Conservation (phyloP, 2,113 vertebrate genomes). For the Poeciliopsis turrubarensis region DNA sequence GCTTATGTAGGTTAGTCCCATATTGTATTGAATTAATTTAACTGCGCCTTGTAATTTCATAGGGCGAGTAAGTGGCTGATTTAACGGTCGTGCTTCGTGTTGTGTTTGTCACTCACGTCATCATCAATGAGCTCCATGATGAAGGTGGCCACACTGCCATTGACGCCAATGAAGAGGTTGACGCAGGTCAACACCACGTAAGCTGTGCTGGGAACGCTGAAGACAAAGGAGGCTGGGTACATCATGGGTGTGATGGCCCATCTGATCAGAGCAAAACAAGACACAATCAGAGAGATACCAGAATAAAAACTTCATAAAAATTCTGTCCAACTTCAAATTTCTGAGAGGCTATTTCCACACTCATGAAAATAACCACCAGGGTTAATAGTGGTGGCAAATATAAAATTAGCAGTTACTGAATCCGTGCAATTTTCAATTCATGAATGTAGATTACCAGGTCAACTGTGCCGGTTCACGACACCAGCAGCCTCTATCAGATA, state of each 20-base stretch:
- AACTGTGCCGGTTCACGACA: slow-evolving; percentile 9
- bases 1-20: too few species aligned
- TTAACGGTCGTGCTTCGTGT: background rate
- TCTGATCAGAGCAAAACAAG: slow-evolving; percentile 64
- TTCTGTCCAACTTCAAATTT: background rate
- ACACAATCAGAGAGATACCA: background rate
- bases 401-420: slow-evolving; percentile 11
- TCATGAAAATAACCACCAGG: slow-evolving; percentile 19
- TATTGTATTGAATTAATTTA: too few species aligned
- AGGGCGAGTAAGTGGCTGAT: too few species aligned
- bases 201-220: slow-evolving; percentile 95
- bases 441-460: slow-evolving; percentile 32
- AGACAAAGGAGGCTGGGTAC: slow-evolving; percentile 97
- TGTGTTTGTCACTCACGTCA: slow-evolving; percentile 78
- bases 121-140: slow-evolving; percentile 93
- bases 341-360: slow-evolving; percentile 10
- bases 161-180: slow-evolving; percentile 98
- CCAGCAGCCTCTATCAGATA: slow-evolving; percentile 26
- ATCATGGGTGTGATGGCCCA: slow-evolving; percentile 98
- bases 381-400: slow-evolving; percentile 4
- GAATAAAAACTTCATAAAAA: background rate
- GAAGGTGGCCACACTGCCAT: slow-evolving; percentile 95
- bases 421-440: slow-evolving; percentile 24
- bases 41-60: too few species aligned
- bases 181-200: slow-evolving; percentile 95